Percentiles rank a stretch among this genome's conserved stretches.
Conservation (phyloP, 2,888 invertebrate species). For the Orchesellides sinensis region DNA sequence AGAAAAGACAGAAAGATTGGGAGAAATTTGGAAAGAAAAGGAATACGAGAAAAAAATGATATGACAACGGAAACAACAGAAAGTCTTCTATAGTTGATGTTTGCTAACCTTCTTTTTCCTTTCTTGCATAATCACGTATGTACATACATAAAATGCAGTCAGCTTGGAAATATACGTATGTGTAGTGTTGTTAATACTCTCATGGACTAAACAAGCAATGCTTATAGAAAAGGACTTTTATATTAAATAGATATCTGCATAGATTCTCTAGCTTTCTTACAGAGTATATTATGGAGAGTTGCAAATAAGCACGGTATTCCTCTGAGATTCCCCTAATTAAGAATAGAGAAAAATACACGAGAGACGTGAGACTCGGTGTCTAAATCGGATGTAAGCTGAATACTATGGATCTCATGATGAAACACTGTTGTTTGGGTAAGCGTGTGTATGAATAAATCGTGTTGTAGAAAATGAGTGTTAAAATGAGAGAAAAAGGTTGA, state of each 20-base stretch:
- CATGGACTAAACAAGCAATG: no score
- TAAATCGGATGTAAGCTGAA: not conserved
- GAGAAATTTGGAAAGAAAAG: not conserved
- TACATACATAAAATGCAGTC: no score
- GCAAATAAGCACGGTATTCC: constrained; percentile 36
- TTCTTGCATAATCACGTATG: no score
- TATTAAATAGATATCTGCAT: no score
- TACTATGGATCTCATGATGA: not conserved
- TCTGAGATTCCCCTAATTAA: constrained; percentile 47
- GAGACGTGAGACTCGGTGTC: not conserved
- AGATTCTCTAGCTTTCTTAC: no score
- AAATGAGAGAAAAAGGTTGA: not conserved
- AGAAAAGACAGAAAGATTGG: not conserved
- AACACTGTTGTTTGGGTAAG: not conserved
- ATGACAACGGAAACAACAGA: not conserved
- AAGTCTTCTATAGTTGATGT: no score
- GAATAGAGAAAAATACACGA: constrained; percentile 15
- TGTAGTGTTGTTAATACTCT: no score
- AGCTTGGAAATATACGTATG: no score
- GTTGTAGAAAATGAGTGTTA: constrained; percentile 17
- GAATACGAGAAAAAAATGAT: not conserved
- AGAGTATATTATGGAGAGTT: no score
- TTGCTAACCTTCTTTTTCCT: no score
- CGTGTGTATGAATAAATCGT: not conserved
- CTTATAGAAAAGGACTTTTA: no score